phyloP scores from a whole-genome alignment of 2,113 vertebrate species.

The Ramphastos sulfuratus region DNA sequence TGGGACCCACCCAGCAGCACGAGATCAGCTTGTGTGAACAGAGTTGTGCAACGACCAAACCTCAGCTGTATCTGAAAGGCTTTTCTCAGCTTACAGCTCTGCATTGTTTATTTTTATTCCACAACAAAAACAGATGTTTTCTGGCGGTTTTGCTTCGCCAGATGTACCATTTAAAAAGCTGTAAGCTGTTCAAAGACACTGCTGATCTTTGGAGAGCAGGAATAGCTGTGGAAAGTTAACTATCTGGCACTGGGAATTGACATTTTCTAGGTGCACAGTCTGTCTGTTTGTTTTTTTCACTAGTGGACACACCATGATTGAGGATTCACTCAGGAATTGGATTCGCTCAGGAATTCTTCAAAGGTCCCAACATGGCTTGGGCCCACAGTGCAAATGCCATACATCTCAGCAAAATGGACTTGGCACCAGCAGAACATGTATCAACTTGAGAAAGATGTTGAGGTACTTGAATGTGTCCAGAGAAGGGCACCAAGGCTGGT shows the following conservation, averaged over 20 bases:
- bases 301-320: neutral
- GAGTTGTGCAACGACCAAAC: slow-evolving; percentile 27
- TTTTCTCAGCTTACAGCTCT: slow-evolving; percentile 39
- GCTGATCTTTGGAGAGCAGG: slow-evolving; percentile 41
- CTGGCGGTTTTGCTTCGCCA: slow-evolving; percentile 50
- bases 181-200: slow-evolving; percentile 44
- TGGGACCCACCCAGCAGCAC: slow-evolving; percentile 23
- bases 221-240: slow-evolving; percentile 24
- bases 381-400: neutral
- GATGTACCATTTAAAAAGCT: slow-evolving; percentile 38
- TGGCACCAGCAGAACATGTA: neutral
- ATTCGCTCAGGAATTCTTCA: neutral
- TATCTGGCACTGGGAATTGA: neutral
- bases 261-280: neutral
- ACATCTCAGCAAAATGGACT: neutral
- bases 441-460: too few species aligned
- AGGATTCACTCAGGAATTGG: neutral
- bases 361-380: neutral
- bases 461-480: too few species aligned
- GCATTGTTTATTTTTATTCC: slow-evolving; percentile 62
- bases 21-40: neutral
- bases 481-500: too few species aligned
- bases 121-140: slow-evolving; percentile 69
- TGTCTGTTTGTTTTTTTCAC: neutral
- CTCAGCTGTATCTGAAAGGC: neutral